phyloP scores from a whole-genome alignment of 2,797 vertebrate species.

The Sarcoramphus papa region DNA sequence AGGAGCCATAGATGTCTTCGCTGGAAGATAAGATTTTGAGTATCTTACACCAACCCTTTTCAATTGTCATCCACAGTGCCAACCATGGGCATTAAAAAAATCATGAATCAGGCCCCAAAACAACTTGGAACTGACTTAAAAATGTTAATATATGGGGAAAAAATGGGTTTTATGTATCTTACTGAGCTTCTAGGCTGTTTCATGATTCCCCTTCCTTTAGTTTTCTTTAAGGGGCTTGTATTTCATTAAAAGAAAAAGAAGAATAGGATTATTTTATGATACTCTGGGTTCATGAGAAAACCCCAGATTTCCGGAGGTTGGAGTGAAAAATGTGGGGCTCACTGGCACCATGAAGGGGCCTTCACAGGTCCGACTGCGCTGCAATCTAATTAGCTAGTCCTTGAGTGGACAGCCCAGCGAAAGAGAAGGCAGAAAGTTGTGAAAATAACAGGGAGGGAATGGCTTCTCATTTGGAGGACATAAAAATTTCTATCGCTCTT shows the following conservation, averaged over 20 bases:
- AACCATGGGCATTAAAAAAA: not conserved
- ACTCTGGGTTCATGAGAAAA: not conserved
- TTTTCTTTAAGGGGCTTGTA: not conserved
- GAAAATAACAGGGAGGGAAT: not conserved
- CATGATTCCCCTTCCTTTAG: not conserved
- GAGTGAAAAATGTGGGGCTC: not conserved
- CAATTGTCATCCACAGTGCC: not conserved
- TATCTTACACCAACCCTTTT: not conserved
- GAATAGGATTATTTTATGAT: not conserved
- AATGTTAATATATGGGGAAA: not conserved
- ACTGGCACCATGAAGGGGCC: not conserved
- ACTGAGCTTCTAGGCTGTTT: not conserved
- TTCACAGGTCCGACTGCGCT: not conserved
- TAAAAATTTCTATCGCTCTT: not conserved
- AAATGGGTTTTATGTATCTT: not conserved
- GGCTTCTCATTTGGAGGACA: not conserved
- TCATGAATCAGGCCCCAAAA: not conserved
- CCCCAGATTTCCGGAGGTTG: not conserved
- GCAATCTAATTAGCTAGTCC: not conserved
- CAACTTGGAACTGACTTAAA: not conserved
- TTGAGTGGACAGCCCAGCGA: not conserved
- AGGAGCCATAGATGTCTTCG: not conserved
- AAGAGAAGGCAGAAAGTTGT: not conserved
- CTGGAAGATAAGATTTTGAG: not conserved
- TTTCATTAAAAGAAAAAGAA: not conserved